phyloP scores from a whole-genome alignment of 2,113 vertebrate genomes.

The Uria aalge region DNA sequence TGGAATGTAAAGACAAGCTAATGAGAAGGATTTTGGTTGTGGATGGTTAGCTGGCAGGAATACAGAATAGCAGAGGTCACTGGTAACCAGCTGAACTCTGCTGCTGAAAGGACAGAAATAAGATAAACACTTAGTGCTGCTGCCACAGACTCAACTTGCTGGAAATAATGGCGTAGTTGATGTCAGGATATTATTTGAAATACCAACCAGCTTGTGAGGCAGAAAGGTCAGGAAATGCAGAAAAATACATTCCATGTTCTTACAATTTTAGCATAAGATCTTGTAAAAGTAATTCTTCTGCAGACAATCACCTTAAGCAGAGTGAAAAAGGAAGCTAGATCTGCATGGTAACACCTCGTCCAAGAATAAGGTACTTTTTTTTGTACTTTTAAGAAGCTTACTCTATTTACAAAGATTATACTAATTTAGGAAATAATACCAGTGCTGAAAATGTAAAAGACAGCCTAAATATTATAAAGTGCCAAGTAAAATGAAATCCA shows the following conservation, averaged over 20 bases:
- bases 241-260: neutral
- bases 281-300: neutral
- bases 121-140: neutral
- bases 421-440: neutral
- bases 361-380: neutral
- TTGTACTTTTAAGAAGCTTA: neutral
- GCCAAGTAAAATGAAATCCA: neutral
- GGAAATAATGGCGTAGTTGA: constrained; percentile 10
- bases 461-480: neutral
- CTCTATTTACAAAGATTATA: neutral
- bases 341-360: neutral
- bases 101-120: neutral
- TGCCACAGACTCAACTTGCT: neutral
- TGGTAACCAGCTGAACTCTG: constrained; percentile 22
- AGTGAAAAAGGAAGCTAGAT: neutral
- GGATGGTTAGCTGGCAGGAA: neutral
- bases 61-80: constrained; percentile 16
- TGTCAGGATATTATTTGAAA: constrained; percentile 51
- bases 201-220: constrained; percentile 3
- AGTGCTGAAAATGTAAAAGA: neutral
- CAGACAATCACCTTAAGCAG: neutral
- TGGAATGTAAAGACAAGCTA: neutral
- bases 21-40: neutral
- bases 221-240: neutral
- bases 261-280: neutral